Percentiles rank a stretch among this genome's conserved stretches.
Conservation (phyloP, 2,797 vertebrate species). For the Taenioides sp. region DNA sequence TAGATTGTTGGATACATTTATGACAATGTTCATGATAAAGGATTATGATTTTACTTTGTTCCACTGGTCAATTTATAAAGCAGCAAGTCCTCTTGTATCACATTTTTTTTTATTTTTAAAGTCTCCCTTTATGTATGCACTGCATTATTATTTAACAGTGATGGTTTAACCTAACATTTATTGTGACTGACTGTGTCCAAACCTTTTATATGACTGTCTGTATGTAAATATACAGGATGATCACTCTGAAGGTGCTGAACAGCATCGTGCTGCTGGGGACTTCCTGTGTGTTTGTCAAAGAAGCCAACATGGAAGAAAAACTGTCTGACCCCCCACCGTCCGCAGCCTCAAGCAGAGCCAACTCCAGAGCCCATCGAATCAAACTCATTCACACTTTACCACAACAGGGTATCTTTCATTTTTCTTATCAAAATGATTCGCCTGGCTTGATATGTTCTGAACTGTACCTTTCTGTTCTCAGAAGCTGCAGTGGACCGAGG, state of each 20-base stretch:
- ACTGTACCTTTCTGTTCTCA: background rate
- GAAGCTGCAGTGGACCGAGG: slow-evolving; percentile 70
- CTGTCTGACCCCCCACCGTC: slow-evolving; percentile 83
- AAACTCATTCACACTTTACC: slow-evolving; percentile 56
- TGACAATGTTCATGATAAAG: too few species aligned
- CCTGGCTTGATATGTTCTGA: background rate
- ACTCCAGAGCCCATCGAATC: slow-evolving; percentile 75
- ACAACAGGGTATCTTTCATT: slow-evolving; percentile 54
- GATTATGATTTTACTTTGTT: too few species aligned
- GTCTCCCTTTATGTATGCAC: too few species aligned
- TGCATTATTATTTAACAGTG: background rate
- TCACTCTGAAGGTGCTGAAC: slow-evolving; percentile 95
- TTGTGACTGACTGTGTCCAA: background rate
- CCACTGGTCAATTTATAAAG: too few species aligned
- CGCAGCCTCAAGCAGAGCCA: slow-evolving; percentile 80
- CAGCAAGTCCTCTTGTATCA: too few species aligned
- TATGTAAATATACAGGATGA: slow-evolving; percentile 77
- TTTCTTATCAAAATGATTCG: background rate
- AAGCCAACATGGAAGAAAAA: slow-evolving; percentile 98
- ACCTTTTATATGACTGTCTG: background rate
- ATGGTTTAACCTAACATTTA: background rate
- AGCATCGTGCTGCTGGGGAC: slow-evolving; percentile 95
- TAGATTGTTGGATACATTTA: too few species aligned
- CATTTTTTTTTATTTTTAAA: too few species aligned
- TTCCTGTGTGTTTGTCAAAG: slow-evolving; percentile 93